Evolutionary conservation across 2,113 vertebrate genomes (phyloP).

Genomic region (Reinhardtius hippoglossoides): DNA sequence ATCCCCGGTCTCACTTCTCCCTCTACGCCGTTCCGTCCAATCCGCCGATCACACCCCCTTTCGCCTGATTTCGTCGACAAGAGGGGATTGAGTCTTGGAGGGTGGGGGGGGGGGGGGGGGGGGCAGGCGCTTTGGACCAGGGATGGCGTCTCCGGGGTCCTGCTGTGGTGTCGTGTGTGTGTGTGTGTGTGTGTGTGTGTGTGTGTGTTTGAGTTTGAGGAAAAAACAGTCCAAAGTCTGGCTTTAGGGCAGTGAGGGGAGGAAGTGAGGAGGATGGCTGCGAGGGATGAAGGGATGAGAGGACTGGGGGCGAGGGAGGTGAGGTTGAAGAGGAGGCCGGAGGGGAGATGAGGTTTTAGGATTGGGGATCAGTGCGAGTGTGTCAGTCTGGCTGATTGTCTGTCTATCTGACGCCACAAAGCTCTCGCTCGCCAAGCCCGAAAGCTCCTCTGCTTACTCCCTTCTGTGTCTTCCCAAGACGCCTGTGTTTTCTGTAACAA

Average conservation of each 20-base stretch:
- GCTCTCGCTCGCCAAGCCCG: constrained; percentile 48
- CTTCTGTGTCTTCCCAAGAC: constrained; percentile 37
- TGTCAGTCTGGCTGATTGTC: constrained; percentile 46
- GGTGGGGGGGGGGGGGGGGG: constrained; percentile 58
- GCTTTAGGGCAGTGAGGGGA: constrained; percentile 44
- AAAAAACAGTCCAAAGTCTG: constrained; percentile 62
- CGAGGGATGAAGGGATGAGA: constrained; percentile 64
- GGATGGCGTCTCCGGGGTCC: constrained; percentile 50
- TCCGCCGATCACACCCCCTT: constrained; percentile 48
- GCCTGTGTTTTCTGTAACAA: constrained; percentile 30
- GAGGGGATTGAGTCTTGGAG: constrained; percentile 54
- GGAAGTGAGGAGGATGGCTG: constrained; percentile 42
- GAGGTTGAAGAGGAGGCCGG: constrained; percentile 58
- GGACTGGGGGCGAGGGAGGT: constrained; percentile 5
- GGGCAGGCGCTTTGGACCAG: constrained; percentile 52
- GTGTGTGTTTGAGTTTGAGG: constrained; percentile 2
- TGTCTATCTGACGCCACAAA: constrained; percentile 50
- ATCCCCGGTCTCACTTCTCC: constrained; percentile 70
- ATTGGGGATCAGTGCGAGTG: constrained; percentile 67
- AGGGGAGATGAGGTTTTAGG: constrained; percentile 73
- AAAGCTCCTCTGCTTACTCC: constrained; percentile 59
- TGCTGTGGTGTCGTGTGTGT: constrained; percentile 35
- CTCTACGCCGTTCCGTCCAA: constrained; percentile 46
- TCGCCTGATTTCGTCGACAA: constrained; percentile 80
- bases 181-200: constrained; percentile 5